phyloP scores from a whole-genome alignment of 2,113 vertebrate species.

The Mesocricetus auratus region DNA sequence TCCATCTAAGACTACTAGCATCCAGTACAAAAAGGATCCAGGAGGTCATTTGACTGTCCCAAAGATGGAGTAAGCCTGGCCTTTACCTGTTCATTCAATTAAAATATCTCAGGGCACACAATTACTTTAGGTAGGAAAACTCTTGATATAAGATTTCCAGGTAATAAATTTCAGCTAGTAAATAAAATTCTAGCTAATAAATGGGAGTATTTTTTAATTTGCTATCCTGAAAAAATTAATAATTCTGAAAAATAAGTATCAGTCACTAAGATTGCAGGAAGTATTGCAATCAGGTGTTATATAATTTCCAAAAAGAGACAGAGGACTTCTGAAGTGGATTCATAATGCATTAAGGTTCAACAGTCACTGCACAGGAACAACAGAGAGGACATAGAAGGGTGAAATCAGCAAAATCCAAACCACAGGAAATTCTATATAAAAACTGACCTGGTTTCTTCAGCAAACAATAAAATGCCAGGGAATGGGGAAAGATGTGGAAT shows the following conservation, averaged over 20 bases:
- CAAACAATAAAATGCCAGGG: background rate
- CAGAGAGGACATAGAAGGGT: background rate
- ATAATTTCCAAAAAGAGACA: background rate
- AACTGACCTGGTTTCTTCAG: background rate
- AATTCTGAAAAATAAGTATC: background rate
- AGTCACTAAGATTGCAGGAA: conserved; percentile 28
- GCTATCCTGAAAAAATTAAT: background rate
- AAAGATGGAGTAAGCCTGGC: background rate
- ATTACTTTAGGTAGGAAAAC: background rate
- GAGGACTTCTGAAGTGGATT: background rate
- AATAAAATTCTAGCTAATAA: background rate
- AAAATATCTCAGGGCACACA: background rate
- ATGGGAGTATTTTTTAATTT: conserved; percentile 7
- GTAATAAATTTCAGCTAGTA: too few species aligned
- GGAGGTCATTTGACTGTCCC: background rate
- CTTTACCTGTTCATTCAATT: background rate
- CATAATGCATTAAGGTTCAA: background rate
- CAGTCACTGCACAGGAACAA: background rate
- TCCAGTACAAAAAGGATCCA: background rate
- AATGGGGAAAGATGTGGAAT: background rate
- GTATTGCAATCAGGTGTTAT: background rate
- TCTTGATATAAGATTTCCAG: too few species aligned
- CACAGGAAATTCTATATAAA: background rate
- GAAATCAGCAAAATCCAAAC: background rate
- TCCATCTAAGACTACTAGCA: background rate